A percentile compares a stretch with the other conserved stretches of the same genome.
Evolutionary conservation across 2,888 invertebrate genomes (phyloP).

Genomic region (Lymantria monacha): DNA sequence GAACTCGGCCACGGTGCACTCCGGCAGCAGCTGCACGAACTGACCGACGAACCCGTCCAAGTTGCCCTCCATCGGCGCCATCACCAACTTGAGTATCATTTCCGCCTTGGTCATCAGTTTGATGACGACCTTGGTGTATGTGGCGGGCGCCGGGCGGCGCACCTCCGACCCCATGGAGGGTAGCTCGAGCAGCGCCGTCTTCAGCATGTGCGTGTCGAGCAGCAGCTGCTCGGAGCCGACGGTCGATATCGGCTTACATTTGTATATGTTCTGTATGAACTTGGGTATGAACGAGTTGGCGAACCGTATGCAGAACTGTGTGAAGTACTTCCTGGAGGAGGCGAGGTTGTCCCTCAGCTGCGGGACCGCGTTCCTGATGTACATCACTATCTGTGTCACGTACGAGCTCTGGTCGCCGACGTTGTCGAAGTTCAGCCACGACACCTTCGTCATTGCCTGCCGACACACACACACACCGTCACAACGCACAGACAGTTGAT

Average conservation of each 20-base stretch:
- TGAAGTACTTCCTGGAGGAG: slow-evolving; percentile 97
- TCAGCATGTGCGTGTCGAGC: slow-evolving; percentile 96
- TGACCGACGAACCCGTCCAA: slow-evolving; percentile 92
- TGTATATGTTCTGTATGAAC: slow-evolving; percentile 94
- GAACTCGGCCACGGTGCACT: slow-evolving; percentile 94
- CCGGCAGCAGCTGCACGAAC: slow-evolving; percentile 94
- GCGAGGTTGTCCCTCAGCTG: slow-evolving; percentile 94
- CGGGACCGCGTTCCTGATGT: slow-evolving; percentile 93
- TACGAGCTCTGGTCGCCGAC: slow-evolving; percentile 99
- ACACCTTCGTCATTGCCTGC: slow-evolving; percentile 94
- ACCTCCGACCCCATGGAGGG: slow-evolving; percentile 96
- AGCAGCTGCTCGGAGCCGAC: slow-evolving; percentile 97
- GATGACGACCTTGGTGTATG: slow-evolving; percentile 91
- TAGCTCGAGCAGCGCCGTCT: slow-evolving; percentile 95
- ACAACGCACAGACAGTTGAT: too few species aligned
- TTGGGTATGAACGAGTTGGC: slow-evolving; percentile 97
- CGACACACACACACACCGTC: too few species aligned
- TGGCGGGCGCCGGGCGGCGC: slow-evolving; percentile 93
- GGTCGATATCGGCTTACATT: slow-evolving; percentile 93
- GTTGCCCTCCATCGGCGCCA: slow-evolving; percentile 91
- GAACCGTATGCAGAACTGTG: slow-evolving; percentile 98
- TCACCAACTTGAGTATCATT: slow-evolving; percentile 98
- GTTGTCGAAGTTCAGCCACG: slow-evolving; percentile 95
- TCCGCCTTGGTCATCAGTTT: slow-evolving; percentile 98
- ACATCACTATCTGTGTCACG: slow-evolving; percentile 93